Evolutionary conservation across 2,113 vertebrate species (phyloP), one percentile per base, ranked within the genome.

Genomic region (Carlito syrichta): DNA sequence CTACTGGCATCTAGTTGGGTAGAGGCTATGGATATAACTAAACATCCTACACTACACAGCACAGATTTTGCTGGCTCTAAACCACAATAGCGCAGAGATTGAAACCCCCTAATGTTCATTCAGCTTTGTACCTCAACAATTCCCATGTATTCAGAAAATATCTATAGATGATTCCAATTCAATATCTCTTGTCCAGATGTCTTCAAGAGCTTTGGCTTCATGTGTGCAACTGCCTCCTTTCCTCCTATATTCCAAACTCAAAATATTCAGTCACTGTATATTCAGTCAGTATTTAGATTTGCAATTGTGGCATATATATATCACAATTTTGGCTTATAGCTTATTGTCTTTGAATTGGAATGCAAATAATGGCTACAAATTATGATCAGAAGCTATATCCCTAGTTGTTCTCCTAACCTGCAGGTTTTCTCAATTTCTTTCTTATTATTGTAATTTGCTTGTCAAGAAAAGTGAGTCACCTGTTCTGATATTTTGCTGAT

Each of bases 271-370:
- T 83, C 10, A 40, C 43, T 35, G 7, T 16, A 4, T 91, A 88
- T 82, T 73, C 22, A 30, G 6, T 71, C n/a, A 85, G 27, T 78
- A 68, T 83, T 68, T 94, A 58, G 22, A 43, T 78, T n/a, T 54
- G 4, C 30, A 58, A 40, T 81, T 69, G 14, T 85, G 56, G 23
- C 5, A 19, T 69, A 19, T 69, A n/a, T 83, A 52, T 86, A 35
- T 19, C 25, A 73, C 5, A 38, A 19, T 25, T 74, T 91, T 62
- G 48, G 43, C 73, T 83, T 93, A 56, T 2, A 52, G 8, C 73
- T 78, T 85, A 68, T 78, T 95, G n/a, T 83, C 48, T 82, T 94
- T 77, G 35, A 93, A 78, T 50, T 1, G 38, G 43, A 6, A 85
- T 82, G 73, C 74, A 71, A 91, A 71, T 54, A 89, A 74, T n/a